Evolutionary conservation across 2,888 invertebrate genomes (phyloP), one percentile per base, ranked within the genome.

Genomic region (Mechanitis messenoides): DNA sequence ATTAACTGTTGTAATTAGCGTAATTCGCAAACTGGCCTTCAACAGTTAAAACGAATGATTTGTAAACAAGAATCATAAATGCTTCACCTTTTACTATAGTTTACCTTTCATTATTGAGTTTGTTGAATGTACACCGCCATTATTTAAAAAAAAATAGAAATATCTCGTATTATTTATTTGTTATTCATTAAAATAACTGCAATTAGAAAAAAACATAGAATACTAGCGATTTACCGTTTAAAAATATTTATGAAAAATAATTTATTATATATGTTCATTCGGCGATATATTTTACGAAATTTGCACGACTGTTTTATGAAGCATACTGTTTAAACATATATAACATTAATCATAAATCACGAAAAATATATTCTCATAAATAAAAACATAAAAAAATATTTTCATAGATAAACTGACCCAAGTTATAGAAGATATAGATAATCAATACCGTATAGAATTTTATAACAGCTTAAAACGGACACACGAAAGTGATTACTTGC

Each of bases 1-100:
- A 85, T 86, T 85, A 84, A 79, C 80, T 74, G 75, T 72, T 65
- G 66, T 77, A 82, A 85, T 86, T 85, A 85, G 72, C 75, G 72
- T 71, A 69, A 73, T 75, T 76, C 75, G 69, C 73, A 72, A 80
- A 83, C 71, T 72, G 80, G 65, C 86, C 85, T 86, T 81, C 80
- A 70, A 58, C 61, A 61, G 61, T 59, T 71, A 69, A 35, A 56
- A 11, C 46, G 12, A 35, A 9, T 56, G 68, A 69, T 77, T 74
- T 68, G 72, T 77, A 76, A 78, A 80, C 74, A 75, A 63, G 31
- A 50, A 50, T 31, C 9, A 31, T 50, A 50, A 42, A 42, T 9
- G 7, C 42, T 38, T 38, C 38, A 38, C 38, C 38, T 38, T 38
- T 38, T 38, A 42, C 42, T 9, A 42, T 9, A 42, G 9, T 9